Percentiles rank a stretch among this genome's conserved stretches.
These are phyloP conservation scores for Encarsia formosa DNA, from an alignment of 2,888 invertebrate genomes.

Conservation along the genomic window DNA sequence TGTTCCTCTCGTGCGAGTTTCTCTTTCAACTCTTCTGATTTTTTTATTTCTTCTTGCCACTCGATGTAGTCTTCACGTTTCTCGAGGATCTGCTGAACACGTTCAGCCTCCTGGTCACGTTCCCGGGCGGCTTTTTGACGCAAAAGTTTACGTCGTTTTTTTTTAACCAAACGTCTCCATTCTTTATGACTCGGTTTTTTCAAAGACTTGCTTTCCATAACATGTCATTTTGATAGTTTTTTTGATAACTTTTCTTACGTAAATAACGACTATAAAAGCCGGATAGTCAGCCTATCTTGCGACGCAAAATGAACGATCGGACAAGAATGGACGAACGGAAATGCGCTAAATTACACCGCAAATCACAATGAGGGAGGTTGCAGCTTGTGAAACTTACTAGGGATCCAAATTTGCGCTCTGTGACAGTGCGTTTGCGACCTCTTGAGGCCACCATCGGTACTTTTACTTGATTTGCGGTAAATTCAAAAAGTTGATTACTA, in stretches of 20 bases:
- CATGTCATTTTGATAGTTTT: slow-evolving; percentile 24
- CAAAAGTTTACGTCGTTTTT: slow-evolving; percentile 64
- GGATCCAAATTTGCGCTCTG: too few species aligned
- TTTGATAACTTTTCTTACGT: background rate
- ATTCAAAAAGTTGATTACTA: too few species aligned
- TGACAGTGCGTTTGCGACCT: too few species aligned
- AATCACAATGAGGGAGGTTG: too few species aligned
- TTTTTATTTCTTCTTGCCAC: slow-evolving; percentile 56
- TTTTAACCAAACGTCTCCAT: slow-evolving; percentile 73
- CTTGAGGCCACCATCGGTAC: too few species aligned
- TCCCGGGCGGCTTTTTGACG: slow-evolving; percentile 60
- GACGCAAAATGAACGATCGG: too few species aligned
- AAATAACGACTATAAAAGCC: too few species aligned
- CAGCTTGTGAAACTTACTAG: too few species aligned
- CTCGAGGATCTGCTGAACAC: slow-evolving; percentile 53
- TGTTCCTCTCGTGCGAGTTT: slow-evolving; percentile 58
- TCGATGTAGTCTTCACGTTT: slow-evolving; percentile 50
- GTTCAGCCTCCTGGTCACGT: slow-evolving; percentile 57
- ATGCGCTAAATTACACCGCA: too few species aligned
- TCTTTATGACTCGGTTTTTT: slow-evolving; percentile 56
- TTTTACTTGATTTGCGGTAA: too few species aligned
- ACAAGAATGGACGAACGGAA: too few species aligned
- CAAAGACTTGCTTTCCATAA: slow-evolving; percentile 22
- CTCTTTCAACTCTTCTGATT: slow-evolving; percentile 54
- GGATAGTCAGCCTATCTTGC: too few species aligned